phyloP scores from a whole-genome alignment of 1,140 invertebrate genomes.

The Littorina saxatilis region DNA sequence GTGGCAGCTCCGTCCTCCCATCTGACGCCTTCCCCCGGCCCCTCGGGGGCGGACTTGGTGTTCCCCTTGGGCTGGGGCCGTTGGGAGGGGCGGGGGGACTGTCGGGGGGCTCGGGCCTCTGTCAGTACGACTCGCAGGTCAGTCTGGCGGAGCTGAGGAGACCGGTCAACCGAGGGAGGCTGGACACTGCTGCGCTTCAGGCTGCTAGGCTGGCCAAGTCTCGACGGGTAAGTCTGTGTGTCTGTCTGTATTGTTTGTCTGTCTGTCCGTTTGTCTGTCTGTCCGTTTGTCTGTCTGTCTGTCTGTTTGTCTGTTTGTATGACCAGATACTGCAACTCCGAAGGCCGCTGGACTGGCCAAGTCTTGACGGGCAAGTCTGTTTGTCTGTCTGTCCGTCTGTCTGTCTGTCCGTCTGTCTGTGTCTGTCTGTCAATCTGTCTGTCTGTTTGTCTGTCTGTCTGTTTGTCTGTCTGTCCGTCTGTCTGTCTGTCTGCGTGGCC shows the following conservation, averaged over 20 bases:
- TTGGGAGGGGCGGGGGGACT: not conserved
- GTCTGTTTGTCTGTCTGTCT: too few relatives aligned
- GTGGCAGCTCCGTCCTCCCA: slow-evolving; percentile 56
- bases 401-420: too few relatives aligned
- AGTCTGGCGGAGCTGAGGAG: slow-evolving; percentile 52
- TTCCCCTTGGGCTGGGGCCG: slow-evolving; percentile 41
- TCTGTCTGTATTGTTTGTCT: slow-evolving; percentile 20
- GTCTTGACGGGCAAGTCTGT: slow-evolving; percentile 37
- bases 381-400: not conserved
- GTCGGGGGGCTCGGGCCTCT: not conserved
- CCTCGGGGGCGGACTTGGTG: slow-evolving; percentile 52
- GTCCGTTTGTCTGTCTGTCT: not conserved
- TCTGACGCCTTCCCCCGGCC: not conserved
- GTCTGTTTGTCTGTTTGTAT: not conserved
- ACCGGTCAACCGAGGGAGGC: slow-evolving; percentile 33
- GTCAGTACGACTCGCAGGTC: slow-evolving; percentile 49
- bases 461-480: too few relatives aligned
- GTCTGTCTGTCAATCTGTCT: too few relatives aligned
- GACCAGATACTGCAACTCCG: slow-evolving; percentile 2
- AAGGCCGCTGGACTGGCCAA: slow-evolving; percentile 38
- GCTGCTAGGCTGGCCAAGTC: slow-evolving; percentile 39
- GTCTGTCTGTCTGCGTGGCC: too few relatives aligned
- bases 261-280: not conserved
- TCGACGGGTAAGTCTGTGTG: slow-evolving; percentile 41
- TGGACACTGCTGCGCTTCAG: slow-evolving; percentile 30